Conservation (phyloP, 2,888 invertebrate genomes). For the Erynnis tages region DNA sequence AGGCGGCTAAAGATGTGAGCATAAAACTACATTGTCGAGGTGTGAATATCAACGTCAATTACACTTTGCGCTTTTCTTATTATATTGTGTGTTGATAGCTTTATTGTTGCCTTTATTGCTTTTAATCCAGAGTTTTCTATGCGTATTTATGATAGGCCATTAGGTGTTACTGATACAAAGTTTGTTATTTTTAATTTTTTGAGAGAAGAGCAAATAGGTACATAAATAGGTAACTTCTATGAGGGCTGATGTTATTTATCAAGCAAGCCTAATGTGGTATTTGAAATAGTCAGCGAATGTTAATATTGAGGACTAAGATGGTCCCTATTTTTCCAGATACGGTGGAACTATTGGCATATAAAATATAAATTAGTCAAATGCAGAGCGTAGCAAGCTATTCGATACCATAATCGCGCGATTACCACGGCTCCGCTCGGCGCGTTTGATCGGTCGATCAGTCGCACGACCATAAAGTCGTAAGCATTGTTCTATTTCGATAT, state of each 20-base stretch:
- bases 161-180: too few species aligned
- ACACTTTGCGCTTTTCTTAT: background rate
- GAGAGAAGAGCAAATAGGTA: too few species aligned
- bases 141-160: background rate
- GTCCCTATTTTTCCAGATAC: too few species aligned
- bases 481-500: constrained; percentile 20
- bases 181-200: too few species aligned
- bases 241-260: too few species aligned
- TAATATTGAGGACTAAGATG: too few species aligned
- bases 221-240: too few species aligned
- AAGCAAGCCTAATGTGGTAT: too few species aligned
- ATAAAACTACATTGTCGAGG: constrained; percentile 30
- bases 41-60: constrained; percentile 30
- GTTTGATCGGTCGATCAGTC: constrained; percentile 18
- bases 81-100: background rate
- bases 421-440: background rate
- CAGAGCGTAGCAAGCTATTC: constrained; percentile 7
- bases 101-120: background rate
- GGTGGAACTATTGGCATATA: too few species aligned
- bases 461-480: background rate
- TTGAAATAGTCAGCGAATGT: too few species aligned
- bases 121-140: background rate
- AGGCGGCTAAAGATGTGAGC: constrained; percentile 7
- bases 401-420: constrained; percentile 6
- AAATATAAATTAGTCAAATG: background rate